These are phyloP conservation scores for Labroides dimidiatus DNA, from an alignment of 2,797 vertebrate species.

Conservation along the genomic window DNA sequence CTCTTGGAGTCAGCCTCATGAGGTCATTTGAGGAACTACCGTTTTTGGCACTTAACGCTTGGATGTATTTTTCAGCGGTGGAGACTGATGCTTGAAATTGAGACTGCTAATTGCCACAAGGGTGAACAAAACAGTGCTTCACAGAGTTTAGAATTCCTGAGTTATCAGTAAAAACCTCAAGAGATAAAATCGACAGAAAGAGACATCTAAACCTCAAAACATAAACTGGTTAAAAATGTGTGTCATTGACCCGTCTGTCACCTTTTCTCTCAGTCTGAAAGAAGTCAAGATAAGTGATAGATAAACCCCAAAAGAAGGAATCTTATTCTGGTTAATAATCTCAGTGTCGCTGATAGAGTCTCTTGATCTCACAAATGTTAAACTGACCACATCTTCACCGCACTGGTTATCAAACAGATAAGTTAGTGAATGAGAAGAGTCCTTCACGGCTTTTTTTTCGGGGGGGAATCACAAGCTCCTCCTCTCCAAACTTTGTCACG, in stretches of 20 bases:
- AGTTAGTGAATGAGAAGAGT: constrained; percentile 25
- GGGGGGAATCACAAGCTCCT: constrained; percentile 81
- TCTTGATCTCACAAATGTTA: constrained; percentile 9
- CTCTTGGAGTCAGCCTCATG: not conserved
- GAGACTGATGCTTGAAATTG: not conserved
- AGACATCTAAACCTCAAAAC: not conserved
- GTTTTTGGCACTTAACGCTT: fast-evolving
- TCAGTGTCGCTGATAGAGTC: constrained; percentile 33
- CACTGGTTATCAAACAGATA: constrained; percentile 9
- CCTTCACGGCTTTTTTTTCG: constrained; percentile 18
- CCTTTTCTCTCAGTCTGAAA: constrained; percentile 11
- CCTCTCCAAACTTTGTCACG: constrained; percentile 72
- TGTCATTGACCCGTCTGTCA: constrained; percentile 40
- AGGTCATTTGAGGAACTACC: not conserved
- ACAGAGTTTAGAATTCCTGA: not conserved
- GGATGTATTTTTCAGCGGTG: not conserved
- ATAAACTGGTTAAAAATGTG: not conserved
- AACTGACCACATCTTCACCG: not conserved
- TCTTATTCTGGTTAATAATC: constrained; percentile 57
- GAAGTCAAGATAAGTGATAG: constrained; percentile 45
- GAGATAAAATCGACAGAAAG: constrained; percentile 12
- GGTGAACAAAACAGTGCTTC: not conserved
- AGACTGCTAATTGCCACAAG: not conserved
- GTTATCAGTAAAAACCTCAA: constrained; percentile 19
- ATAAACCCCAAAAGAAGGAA: constrained; percentile 44